Base-by-base conservation (phyloP, 1,140 invertebrate species). In the Lucilia cuprina region DNA sequence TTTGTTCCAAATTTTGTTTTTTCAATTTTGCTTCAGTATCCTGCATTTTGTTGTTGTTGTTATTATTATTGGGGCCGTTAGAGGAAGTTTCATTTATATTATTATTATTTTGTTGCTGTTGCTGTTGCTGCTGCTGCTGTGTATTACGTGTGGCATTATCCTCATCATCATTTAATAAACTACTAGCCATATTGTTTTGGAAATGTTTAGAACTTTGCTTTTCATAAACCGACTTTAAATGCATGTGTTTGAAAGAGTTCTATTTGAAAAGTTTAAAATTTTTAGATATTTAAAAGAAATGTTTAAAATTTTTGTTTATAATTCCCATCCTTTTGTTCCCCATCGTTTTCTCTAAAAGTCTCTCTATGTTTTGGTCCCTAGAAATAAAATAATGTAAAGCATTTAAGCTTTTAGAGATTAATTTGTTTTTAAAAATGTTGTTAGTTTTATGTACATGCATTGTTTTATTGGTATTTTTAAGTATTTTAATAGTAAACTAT, bases 1-100 rank as follows among this genome's bases (percentile, higher is more conserved):
- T 86, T 82, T 87, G 86, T 78, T 89, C 88, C 80, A 91, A 82
- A 2, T 84, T 86, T n/a, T 91, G 87, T 14, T 86, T 84, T 47
- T 88, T 89, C n/a, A 84, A 80, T 25, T 87, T 86, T 2, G 86
- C 74, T 83, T 89, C 88, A 49, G 86, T 85, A 17, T 88, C 84
- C 82, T 86, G 86, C 84, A 82, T 84, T 78, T 47, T 47, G 35
- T 78, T 41, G 4, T 41, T 25, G 41, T 49, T 21, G 35, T 41
- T 5, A 5, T 9, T 21, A 10, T 10, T 80, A 17, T 13, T 9
- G 1, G 75, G 8, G 5, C 34, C 17, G 12, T 35, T 80, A 9
- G 77, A 65, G 0, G 80, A 70, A 7, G 49, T 25, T 34, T 60
- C 82, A 14, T n/a, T 83, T 49, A 60, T 19, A 34, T 35, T 75